Evolutionary conservation across 2,888 invertebrate genomes (phyloP), one percentile per base, ranked within the genome.

Genomic region (Tenthredo scrophulariae): DNA sequence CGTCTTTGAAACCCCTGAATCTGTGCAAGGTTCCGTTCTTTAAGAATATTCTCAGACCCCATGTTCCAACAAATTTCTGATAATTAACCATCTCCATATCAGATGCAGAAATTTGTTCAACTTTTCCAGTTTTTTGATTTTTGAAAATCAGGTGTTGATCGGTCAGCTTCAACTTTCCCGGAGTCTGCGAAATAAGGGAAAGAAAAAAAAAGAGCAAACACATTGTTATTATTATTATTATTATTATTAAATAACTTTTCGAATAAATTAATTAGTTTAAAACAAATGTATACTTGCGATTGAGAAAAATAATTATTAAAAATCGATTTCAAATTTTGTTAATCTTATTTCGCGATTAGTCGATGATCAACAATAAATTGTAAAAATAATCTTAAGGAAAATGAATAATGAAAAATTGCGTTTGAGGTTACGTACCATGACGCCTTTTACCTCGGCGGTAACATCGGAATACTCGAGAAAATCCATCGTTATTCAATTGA

Each of bases 101-200:
- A 77, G 95, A 94, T 0, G 97, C 95, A 54, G 96, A 94, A 87
- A 99, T 96, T 92, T 98, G 98, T 91, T 99, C 99, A 0, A 99
- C 97, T 94, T 98, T 99, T 1, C 99, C 99, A 0, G 99, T 99
- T 94, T 98, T 98, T 88, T 96, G 97, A 93, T 99, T 99, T 93
- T 99, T 99, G 93, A 99, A 99, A 77, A 97, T 95, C 54, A 99
- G 96, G 89, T 96, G 96, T 91, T 97, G 97, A 88, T 98, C 98
- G 0, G 98, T 98, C 93, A 99, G 95, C 93, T 99, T 99, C 54
- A 99, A 93, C 86, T 98, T 96, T 0, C 99, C 99, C 9, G 97
- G 96, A 79, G 97, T 97, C 99, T 99, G 91, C 75, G 94, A 94
- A 88, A 40, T 18, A 10, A 54, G 9, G n/a, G 7, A 5, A 46